phyloP scores from a whole-genome alignment of 2,797 vertebrate genomes.

The Gymnocypris eckloni region DNA sequence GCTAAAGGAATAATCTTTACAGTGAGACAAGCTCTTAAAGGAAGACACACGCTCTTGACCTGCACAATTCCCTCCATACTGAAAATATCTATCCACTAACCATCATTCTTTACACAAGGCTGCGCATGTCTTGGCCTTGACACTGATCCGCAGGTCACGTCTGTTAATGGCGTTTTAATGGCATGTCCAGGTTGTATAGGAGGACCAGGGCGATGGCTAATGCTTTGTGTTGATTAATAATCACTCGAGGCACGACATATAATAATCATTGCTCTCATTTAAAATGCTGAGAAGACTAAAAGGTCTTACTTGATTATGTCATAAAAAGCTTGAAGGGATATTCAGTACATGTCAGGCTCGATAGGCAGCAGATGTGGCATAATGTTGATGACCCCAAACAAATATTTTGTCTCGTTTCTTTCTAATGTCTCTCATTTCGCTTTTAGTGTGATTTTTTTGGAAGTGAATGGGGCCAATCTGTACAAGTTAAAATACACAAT shows the following conservation, averaged over 20 bases:
- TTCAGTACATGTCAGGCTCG: not conserved
- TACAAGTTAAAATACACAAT: not conserved
- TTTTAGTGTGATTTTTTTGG: not conserved
- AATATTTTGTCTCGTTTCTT: not conserved
- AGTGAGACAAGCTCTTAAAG: constrained; percentile 43
- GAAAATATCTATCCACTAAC: not conserved
- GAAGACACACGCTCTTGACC: constrained; percentile 46
- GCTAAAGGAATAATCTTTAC: constrained; percentile 49
- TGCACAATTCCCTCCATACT: constrained; percentile 24
- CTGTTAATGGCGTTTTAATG: constrained; percentile 35
- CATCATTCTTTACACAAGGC: constrained; percentile 6
- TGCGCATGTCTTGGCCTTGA: constrained; percentile 11
- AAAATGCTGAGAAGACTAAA: not conserved
- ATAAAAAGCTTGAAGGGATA: constrained; percentile 9
- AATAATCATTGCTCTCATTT: constrained; percentile 42
- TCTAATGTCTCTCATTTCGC: not conserved
- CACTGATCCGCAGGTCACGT: constrained; percentile 16
- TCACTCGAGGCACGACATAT: constrained; percentile 17
- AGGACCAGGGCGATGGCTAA: not conserved
- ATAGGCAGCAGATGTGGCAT: not conserved
- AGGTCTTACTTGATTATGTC: constrained; percentile 28
- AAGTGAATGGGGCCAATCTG: not conserved
- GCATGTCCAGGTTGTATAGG: constrained; percentile 11
- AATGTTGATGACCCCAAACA: constrained; percentile 1
- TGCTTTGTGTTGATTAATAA: constrained; percentile 10